Conservation (phyloP, 2,888 invertebrate genomes). For the Ornithoptera alexandrae region DNA sequence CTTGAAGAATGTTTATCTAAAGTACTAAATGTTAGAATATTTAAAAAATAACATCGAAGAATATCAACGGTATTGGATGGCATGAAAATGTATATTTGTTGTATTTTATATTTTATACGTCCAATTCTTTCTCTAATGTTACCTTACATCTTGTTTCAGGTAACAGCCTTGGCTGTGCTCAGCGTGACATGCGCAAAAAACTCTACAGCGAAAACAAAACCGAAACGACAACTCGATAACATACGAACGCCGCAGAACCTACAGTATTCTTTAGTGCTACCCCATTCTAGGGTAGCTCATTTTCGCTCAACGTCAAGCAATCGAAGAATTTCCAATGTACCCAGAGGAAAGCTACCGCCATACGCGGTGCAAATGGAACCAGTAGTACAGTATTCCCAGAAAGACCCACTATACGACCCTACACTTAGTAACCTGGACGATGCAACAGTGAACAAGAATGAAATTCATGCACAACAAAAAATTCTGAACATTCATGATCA, state of each 20-base stretch:
- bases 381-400: slow-evolving; percentile 87
- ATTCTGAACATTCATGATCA: slow-evolving; percentile 72
- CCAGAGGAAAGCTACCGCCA: slow-evolving; percentile 80
- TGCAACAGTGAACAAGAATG: slow-evolving; percentile 64
- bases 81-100: neutral
- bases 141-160: slow-evolving; percentile 71
- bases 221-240: slow-evolving; percentile 74
- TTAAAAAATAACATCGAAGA: neutral
- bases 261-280: slow-evolving; percentile 81
- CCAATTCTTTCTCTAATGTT: slow-evolving; percentile 6
- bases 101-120: neutral
- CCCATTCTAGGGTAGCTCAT: slow-evolving; percentile 77
- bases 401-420: slow-evolving; percentile 87
- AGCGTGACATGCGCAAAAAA: slow-evolving; percentile 73
- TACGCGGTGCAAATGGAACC: slow-evolving; percentile 91
- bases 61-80: neutral
- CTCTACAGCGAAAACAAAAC: slow-evolving; percentile 73
- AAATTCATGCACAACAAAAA: slow-evolving; percentile 73
- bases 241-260: slow-evolving; percentile 80
- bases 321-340: slow-evolving; percentile 76
- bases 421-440: slow-evolving; percentile 72
- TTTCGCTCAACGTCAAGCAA: slow-evolving; percentile 75
- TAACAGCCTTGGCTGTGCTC: slow-evolving; percentile 79
- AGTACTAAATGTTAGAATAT: neutral
- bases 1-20: neutral